A percentile compares a stretch with the other conserved stretches of the same genome.
phyloP scores from a whole-genome alignment of 2,113 vertebrate genomes.

The Tyto alba region DNA sequence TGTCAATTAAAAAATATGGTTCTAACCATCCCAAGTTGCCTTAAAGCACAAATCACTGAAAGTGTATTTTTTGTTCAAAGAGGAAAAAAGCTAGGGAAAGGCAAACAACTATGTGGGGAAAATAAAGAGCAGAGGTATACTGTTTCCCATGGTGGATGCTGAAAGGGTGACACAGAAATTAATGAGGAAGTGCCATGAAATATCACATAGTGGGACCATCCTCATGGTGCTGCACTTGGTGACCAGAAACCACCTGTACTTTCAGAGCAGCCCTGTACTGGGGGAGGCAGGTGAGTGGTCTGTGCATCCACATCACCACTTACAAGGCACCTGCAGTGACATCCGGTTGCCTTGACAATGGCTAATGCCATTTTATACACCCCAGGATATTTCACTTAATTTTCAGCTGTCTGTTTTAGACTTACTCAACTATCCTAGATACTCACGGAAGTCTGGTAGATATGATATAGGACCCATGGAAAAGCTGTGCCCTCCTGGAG shows the following conservation, averaged over 20 bases:
- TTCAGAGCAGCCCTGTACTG: background rate
- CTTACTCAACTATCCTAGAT: background rate
- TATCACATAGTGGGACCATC: background rate
- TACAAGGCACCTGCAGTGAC: background rate
- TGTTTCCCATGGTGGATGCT: background rate
- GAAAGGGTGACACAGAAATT: background rate
- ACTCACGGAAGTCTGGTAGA: background rate
- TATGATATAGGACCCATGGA: background rate
- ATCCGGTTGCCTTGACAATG: background rate
- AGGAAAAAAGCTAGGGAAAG: background rate
- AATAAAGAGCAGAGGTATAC: background rate
- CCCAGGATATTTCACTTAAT: background rate
- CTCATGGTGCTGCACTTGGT: background rate
- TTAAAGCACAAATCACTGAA: background rate
- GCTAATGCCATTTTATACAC: background rate
- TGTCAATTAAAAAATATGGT: slow-evolving; percentile 14
- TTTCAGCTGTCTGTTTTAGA: background rate
- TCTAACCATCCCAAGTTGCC: background rate
- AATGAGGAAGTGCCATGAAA: background rate
- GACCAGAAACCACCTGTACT: background rate
- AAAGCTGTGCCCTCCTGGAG: background rate
- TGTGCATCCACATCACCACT: background rate
- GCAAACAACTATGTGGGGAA: background rate
- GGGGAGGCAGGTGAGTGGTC: background rate
- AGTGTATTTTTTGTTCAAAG: background rate